Percentiles rank a stretch among this genome's conserved stretches.
Evolutionary conservation across 2,888 invertebrate species (phyloP).

Genomic region (Apomyelois bistriatella): DNA sequence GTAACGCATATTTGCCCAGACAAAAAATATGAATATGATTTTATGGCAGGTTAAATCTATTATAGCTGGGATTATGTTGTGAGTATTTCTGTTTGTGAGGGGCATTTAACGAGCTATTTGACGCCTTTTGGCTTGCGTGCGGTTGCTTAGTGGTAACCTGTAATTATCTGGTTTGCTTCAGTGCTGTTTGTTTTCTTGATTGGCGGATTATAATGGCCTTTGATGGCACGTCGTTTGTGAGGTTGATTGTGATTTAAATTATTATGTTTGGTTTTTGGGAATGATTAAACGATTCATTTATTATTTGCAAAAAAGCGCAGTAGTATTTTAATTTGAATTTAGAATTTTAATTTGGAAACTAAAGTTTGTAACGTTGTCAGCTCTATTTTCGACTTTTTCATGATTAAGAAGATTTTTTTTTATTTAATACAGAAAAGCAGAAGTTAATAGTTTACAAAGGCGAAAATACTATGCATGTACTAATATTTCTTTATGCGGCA

Average conservation of each 20-base stretch:
- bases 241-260: conserved; percentile 28
- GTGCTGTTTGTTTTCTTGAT: conserved; percentile 66
- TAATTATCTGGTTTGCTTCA: conserved; percentile 57
- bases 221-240: conserved; percentile 36
- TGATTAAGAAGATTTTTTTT: no score
- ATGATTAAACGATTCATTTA: no score
- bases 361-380: no score
- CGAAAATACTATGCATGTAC: no score
- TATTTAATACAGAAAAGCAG: no score
- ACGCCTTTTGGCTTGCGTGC: conserved; percentile 68
- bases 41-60: conserved; percentile 78
- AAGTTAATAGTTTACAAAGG: no score
- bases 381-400: no score
- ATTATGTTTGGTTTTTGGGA: no score
- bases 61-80: conserved; percentile 76
- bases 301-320: no score
- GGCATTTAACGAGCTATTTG: conserved; percentile 74
- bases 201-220: conserved; percentile 39
- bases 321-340: no score
- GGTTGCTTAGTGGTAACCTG: conserved; percentile 48
- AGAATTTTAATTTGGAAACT: no score
- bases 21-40: conserved; percentile 72
- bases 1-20: conserved; percentile 58
- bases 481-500: no score
- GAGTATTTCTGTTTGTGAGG: conserved; percentile 74